Evolutionary conservation across 2,888 invertebrate genomes (phyloP), one percentile per base, ranked within the genome.

Genomic region (Dyspetes luteomarginatus): DNA sequence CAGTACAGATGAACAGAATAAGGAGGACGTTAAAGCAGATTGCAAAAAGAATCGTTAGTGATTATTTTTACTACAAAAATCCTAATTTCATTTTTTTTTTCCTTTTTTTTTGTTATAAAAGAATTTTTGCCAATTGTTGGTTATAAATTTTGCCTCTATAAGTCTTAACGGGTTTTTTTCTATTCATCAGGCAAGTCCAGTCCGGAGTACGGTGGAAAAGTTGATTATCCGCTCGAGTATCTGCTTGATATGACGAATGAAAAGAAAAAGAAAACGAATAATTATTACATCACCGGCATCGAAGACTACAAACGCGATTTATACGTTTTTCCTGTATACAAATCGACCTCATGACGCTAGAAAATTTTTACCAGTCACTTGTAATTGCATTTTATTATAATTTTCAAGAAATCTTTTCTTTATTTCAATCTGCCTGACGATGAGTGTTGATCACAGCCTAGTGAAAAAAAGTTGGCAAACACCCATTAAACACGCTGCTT

Each of bases 201-300:
- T 3, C 24, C 48, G 12, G 78, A 83, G 7, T 67, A 82, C 65
- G 28, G 28, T 19, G 78, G 43, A 1, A 74, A 67, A 26, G 45
- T 58, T 0, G 78, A 86, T 19, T 88, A 88, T 75, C 58, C 85
- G 2, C 45, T 91, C 24, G 69, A 78, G n/a, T 90, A 86, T 73
- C 73, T 89, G 62, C 80, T 67, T 12, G 74, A 84, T 24, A n/a
- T 69, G 52, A 19, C 82, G 7, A 69, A 55, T 3, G 77, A 87
- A 4, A 78, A 81, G 45, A 72, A 72, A 12, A 75, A 85, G n/a
- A 84, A 87, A 60, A 12, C 80, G 0, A 17, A 50, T 0, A 77
- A 75, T 24, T 81, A 85, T 68, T 88, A 82, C 17, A 86, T 91
- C 26, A 88, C 84, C 4, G 81, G 88, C 55, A 83, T 90, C 43